Percentiles rank a stretch among this genome's conserved stretches.
These are phyloP conservation scores for Nothocercus nigrocapillus DNA, from an alignment of 2,113 vertebrate genomes.

Conservation along the genomic window DNA sequence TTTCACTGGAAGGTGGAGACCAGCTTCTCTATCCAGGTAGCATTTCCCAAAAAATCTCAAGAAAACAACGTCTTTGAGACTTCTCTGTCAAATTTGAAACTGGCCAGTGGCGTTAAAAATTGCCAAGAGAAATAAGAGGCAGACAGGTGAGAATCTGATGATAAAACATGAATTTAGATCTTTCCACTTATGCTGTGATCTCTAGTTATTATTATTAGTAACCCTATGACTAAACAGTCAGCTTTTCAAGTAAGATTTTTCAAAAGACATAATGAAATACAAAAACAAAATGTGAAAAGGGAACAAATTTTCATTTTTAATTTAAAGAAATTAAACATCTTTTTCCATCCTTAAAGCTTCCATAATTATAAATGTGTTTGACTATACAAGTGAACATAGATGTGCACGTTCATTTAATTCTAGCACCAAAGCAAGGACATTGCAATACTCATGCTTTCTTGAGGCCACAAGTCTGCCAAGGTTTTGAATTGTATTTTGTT, in stretches of 20 bases:
- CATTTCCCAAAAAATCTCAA: background rate
- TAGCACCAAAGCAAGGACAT: background rate
- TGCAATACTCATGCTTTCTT: background rate
- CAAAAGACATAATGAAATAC: background rate
- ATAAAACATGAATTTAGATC: background rate
- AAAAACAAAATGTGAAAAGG: background rate
- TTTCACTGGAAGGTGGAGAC: background rate
- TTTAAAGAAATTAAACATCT: background rate
- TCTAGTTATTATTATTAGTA: background rate
- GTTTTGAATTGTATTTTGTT: background rate
- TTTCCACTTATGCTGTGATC: background rate
- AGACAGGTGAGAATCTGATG: too few species aligned
- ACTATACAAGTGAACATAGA: background rate
- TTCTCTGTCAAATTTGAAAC: background rate
- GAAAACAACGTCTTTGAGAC: background rate
- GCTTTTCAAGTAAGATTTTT: background rate
- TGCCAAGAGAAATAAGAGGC: too few species aligned
- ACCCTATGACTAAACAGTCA: rapidly evolving
- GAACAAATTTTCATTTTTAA: background rate
- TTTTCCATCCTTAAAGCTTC: background rate
- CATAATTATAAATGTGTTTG: background rate
- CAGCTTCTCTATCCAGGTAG: background rate
- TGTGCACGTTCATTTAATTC: background rate
- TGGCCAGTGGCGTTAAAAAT: background rate
- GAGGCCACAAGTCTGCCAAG: background rate